phyloP scores from a whole-genome alignment of 2,797 vertebrate genomes.

The Prionace glauca region DNA sequence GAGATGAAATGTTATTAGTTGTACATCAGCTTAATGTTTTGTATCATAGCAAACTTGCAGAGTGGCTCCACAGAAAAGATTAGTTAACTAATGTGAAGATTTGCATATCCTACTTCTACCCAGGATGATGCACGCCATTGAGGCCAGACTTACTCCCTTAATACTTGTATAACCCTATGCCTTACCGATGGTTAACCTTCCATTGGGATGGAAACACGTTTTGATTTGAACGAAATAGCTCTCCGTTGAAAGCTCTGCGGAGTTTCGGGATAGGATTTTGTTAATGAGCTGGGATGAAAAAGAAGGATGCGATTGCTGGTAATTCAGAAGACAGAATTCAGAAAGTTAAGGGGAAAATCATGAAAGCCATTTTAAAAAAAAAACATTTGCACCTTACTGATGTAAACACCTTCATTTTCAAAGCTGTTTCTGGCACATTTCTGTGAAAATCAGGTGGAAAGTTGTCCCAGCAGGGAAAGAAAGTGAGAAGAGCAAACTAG shows the following conservation, averaged over 20 bases:
- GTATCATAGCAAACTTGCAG: not conserved
- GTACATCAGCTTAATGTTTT: not conserved
- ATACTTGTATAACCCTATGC: not conserved
- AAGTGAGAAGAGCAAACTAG: not conserved
- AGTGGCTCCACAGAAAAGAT: not conserved
- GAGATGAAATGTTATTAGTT: not conserved
- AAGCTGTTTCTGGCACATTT: not conserved
- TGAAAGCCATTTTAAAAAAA: not conserved
- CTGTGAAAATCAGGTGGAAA: slow-evolving; percentile 17
- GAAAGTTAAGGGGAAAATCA: slow-evolving; percentile 11
- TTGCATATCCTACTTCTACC: not conserved
- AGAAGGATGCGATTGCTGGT: not conserved
- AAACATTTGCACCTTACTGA: not conserved
- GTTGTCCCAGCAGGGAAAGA: not conserved
- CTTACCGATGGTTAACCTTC: not conserved
- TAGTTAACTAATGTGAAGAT: not conserved
- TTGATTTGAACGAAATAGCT: not conserved
- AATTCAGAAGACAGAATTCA: slow-evolving; percentile 7
- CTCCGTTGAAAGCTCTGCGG: not conserved
- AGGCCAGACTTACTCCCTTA: not conserved
- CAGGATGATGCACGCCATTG: not conserved
- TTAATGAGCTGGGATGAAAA: not conserved
- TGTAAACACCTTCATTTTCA: not conserved
- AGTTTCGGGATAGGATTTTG: not conserved
- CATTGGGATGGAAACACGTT: not conserved